phyloP scores from a whole-genome alignment of 2,888 invertebrate species.

The Myathropa florea region DNA sequence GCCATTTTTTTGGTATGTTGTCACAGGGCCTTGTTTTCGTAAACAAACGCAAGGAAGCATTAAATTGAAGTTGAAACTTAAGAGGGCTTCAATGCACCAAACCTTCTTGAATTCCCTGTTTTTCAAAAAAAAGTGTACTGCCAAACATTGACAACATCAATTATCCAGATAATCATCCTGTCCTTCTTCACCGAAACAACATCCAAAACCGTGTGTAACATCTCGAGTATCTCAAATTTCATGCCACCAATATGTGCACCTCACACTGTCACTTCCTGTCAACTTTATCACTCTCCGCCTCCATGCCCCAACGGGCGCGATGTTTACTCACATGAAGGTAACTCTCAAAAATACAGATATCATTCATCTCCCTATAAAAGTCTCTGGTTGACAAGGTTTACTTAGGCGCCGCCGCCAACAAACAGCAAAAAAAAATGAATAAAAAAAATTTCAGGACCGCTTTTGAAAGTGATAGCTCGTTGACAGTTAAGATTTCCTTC shows the following conservation, averaged over 20 bases:
- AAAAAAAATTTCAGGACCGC: neutral
- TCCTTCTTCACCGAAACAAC: neutral
- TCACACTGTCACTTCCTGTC: neutral
- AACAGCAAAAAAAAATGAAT: neutral
- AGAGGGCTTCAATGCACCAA: too few species aligned
- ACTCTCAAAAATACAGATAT: neutral
- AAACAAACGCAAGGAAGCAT: too few species aligned
- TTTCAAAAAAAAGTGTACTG: neutral
- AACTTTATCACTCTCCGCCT: neutral
- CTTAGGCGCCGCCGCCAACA: neutral
- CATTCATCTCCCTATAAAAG: neutral
- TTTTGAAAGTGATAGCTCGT: slow-evolving; percentile 23
- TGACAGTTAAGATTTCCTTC: slow-evolving; percentile 5
- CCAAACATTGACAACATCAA: neutral
- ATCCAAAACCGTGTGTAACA: neutral
- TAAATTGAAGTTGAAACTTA: too few species aligned
- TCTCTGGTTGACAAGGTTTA: neutral
- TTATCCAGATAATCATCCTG: neutral
- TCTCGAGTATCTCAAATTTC: neutral
- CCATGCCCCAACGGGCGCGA: neutral
- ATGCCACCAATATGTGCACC: neutral
- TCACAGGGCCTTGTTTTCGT: too few species aligned
- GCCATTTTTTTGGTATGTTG: too few species aligned
- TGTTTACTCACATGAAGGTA: neutral
- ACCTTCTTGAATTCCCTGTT: too few species aligned